phyloP scores from a whole-genome alignment of 2,888 invertebrate genomes.

The Amblyteles armatorius region DNA sequence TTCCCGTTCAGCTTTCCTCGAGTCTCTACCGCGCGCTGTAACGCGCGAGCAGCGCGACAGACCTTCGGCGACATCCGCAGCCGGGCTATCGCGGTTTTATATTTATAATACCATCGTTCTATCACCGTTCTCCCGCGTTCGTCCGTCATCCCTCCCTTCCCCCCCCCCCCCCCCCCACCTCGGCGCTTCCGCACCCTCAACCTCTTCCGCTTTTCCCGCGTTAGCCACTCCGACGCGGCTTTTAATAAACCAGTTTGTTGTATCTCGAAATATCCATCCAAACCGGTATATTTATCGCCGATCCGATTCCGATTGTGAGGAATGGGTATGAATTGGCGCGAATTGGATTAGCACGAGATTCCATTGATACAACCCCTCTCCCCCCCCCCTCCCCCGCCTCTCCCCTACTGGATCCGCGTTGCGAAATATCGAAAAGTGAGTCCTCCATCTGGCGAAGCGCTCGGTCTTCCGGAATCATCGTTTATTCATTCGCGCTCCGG shows the following conservation, averaged over 20 bases:
- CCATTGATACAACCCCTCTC: conserved; percentile 28
- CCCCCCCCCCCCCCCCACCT: background rate
- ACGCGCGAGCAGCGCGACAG: conserved; percentile 13
- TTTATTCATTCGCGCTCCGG: conserved; percentile 58
- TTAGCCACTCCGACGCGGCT: conserved; percentile 28
- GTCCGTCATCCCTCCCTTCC: conserved; percentile 29
- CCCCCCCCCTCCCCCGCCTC: background rate
- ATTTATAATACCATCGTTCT: conserved; percentile 56
- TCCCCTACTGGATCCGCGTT: background rate
- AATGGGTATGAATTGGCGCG: conserved; percentile 39
- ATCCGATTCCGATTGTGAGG: background rate
- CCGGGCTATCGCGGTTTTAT: conserved; percentile 45
- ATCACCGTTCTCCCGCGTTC: conserved; percentile 54
- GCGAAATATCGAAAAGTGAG: conserved; percentile 46
- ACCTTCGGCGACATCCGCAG: conserved; percentile 43
- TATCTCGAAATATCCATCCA: conserved; percentile 12
- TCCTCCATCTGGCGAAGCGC: conserved; percentile 14
- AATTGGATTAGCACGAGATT: conserved; percentile 58
- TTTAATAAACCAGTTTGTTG: conserved; percentile 59
- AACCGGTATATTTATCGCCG: conserved; percentile 1
- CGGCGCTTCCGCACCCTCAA: background rate
- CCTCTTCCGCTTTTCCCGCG: background rate
- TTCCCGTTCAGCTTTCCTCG: conserved; percentile 41
- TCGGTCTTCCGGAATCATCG: conserved; percentile 44
- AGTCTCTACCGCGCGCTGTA: background rate